Evolutionary conservation across 2,797 vertebrate species (phyloP).

Genomic region (Poecilia wingei): DNA sequence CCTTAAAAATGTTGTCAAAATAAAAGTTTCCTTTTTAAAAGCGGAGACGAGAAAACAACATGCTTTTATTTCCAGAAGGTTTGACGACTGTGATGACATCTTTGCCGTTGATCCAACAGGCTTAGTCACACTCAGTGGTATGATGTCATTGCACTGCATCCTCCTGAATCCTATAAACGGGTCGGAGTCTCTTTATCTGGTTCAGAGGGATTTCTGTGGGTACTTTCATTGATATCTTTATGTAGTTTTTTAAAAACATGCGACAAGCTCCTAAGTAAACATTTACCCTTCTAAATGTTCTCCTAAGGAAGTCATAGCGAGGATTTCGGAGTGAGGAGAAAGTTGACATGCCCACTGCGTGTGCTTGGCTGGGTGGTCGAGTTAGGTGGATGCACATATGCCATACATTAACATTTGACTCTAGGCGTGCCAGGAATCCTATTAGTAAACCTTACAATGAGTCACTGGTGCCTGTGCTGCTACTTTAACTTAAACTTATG

Average conservation of each 20-base stretch:
- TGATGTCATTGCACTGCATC: background rate
- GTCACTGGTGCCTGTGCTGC: background rate
- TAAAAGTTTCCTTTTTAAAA: background rate
- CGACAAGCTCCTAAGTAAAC: background rate
- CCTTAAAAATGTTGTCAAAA: background rate
- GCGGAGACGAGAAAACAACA: background rate
- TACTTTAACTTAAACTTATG: background rate
- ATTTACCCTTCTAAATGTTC: background rate
- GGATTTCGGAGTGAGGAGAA: background rate
- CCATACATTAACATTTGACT: conserved; percentile 5
- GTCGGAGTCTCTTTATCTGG: background rate
- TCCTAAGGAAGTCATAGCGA: background rate
- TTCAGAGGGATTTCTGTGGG: background rate
- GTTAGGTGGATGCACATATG: background rate
- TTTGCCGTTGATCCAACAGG: background rate
- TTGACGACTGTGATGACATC: background rate
- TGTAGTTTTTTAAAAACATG: background rate
- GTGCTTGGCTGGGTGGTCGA: background rate
- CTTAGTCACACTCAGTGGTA: background rate
- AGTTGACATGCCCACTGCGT: background rate
- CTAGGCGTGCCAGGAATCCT: conserved; percentile 1
- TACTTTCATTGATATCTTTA: background rate
- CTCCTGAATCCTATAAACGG: background rate
- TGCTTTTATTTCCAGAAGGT: background rate
- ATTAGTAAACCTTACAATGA: background rate